Conservation (phyloP, 1,140 invertebrate genomes). For the Rhopalosiphum maidis region DNA sequence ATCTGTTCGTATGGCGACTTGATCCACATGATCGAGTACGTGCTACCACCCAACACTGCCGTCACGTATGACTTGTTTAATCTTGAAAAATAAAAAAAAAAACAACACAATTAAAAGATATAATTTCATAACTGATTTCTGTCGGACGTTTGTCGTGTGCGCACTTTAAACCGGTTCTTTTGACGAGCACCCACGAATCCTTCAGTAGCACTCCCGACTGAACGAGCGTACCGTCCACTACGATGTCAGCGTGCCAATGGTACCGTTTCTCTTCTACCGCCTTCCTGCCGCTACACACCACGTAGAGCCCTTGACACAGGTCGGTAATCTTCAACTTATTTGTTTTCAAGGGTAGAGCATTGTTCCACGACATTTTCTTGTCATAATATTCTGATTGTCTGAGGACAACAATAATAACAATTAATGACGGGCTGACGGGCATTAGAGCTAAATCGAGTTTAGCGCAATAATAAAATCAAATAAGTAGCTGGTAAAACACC, state of each 20-base stretch:
- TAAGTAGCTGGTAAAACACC: not conserved
- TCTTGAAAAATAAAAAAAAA: not conserved
- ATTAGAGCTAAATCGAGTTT: not conserved
- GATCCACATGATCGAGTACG: conserved; percentile 60
- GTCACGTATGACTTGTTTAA: conserved; percentile 6
- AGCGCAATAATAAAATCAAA: not conserved
- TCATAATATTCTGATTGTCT: not conserved
- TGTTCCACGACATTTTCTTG: conserved; percentile 10
- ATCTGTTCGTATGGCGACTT: conserved; percentile 75
- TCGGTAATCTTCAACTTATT: not conserved
- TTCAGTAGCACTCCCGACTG: conserved; percentile 73
- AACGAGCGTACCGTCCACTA: conserved; percentile 70
- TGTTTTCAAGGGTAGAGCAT: not conserved
- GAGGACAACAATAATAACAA: not conserved
- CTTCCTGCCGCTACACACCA: not conserved
- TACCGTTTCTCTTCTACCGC: not conserved
- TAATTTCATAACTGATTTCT: not conserved
- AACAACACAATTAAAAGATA: too few relatives aligned
- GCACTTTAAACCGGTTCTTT: conserved; percentile 19
- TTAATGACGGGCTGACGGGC: not conserved
- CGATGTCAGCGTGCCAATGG: conserved; percentile 76
- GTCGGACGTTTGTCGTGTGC: not conserved
- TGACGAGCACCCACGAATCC: conserved; percentile 59
- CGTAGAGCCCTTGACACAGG: conserved; percentile 14
- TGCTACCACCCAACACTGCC: conserved; percentile 44